Evolutionary conservation across 2,113 vertebrate species (phyloP).

Genomic region (Arothron firmamentum): DNA sequence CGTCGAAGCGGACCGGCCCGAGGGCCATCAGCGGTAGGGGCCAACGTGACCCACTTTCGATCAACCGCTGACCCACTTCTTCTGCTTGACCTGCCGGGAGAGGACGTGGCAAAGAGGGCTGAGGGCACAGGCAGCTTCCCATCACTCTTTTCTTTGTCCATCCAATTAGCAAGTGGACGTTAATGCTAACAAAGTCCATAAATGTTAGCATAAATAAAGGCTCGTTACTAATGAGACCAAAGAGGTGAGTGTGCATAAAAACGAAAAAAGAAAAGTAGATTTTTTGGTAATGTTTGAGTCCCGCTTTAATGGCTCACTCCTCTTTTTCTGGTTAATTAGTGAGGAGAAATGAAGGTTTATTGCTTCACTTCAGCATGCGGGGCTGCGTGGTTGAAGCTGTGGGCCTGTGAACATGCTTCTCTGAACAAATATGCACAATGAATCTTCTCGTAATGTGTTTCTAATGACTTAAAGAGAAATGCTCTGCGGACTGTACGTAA

Average conservation of each 20-base stretch:
- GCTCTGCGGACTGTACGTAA: neutral
- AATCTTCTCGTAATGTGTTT: neutral
- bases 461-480: neutral
- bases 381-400: no score
- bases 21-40: slow-evolving; percentile 27
- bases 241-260: no score
- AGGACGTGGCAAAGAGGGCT: slow-evolving; percentile 2
- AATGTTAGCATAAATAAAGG: slow-evolving; percentile 22
- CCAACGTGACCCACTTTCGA: slow-evolving; percentile 53
- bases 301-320: neutral
- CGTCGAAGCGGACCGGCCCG: slow-evolving; percentile 17
- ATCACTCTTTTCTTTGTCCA: slow-evolving; percentile 6
- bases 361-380: neutral
- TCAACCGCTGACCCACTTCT: slow-evolving; percentile 61
- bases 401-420: neutral
- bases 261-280: no score
- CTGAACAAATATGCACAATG: neutral
- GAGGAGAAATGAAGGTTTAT: neutral
- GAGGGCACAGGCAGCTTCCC: slow-evolving; percentile 1
- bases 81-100: slow-evolving; percentile 55
- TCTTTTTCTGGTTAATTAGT: neutral
- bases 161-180: slow-evolving; percentile 9
- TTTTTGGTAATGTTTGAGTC: neutral
- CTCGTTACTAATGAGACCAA: slow-evolving; percentile 6
- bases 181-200: slow-evolving; percentile 19